Conservation (phyloP, 2,888 invertebrate species). For the Metopia argyrocephala region DNA sequence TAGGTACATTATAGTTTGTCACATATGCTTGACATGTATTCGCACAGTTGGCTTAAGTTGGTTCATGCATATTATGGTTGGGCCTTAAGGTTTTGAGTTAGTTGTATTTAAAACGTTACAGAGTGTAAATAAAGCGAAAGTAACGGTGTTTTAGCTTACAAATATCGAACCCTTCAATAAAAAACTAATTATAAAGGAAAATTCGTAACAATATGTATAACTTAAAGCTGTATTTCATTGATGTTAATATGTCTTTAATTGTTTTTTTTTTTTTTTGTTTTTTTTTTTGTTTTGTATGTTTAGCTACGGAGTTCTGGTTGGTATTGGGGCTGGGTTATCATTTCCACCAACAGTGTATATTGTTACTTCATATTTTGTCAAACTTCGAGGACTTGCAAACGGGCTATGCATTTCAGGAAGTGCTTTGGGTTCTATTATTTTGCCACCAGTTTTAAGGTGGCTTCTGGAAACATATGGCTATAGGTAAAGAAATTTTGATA, state of each 20-base stretch:
- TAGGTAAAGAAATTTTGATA: slow-evolving; percentile 80
- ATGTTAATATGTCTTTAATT: not conserved
- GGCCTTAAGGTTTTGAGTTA: too few relatives aligned
- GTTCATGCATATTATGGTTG: too few relatives aligned
- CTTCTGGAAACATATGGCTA: slow-evolving; percentile 85
- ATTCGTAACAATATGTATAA: too few relatives aligned
- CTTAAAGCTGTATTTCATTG: too few relatives aligned
- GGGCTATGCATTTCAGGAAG: slow-evolving; percentile 94
- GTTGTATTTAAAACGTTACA: too few relatives aligned
- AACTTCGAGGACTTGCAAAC: slow-evolving; percentile 88
- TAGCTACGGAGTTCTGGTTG: slow-evolving; percentile 90
- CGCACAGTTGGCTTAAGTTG: too few relatives aligned
- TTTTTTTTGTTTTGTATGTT: not conserved
- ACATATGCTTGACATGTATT: too few relatives aligned
- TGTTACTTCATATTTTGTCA: slow-evolving; percentile 91
- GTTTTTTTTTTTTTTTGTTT: not conserved
- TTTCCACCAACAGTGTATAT: slow-evolving; percentile 95
- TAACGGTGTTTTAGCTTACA: too few relatives aligned
- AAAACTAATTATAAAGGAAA: too few relatives aligned
- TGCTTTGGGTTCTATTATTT: slow-evolving; percentile 90
- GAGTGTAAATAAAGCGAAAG: too few relatives aligned
- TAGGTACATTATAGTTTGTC: too few relatives aligned
- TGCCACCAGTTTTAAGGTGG: slow-evolving; percentile 87
- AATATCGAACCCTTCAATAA: too few relatives aligned
- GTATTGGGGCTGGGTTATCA: slow-evolving; percentile 89